These are phyloP conservation scores for Thereuonema tuberculata DNA, from an alignment of 1,140 invertebrate genomes.

Conservation along the genomic window DNA sequence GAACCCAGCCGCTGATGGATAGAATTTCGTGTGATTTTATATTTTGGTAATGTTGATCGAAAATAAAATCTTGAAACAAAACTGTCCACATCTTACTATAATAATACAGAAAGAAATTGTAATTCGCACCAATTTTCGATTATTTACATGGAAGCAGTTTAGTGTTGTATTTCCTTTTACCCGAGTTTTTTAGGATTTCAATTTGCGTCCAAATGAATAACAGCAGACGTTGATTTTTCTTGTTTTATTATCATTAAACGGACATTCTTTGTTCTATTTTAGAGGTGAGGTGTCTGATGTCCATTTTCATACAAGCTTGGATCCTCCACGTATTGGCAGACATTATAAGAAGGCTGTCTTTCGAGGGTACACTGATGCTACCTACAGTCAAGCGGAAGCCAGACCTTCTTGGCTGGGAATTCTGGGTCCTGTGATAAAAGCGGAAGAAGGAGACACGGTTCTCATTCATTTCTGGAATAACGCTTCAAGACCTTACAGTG, in stretches of 20 bases:
- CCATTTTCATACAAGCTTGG: constrained; percentile 15
- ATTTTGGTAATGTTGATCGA: no score
- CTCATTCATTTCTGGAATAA: constrained; percentile 6
- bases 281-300: not conserved
- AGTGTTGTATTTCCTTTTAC: no score
- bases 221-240: not conserved
- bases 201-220: constrained; percentile 16
- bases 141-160: no score
- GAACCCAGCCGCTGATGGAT: no score
- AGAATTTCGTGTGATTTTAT: no score
- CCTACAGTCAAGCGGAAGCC: constrained; percentile 16
- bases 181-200: not conserved
- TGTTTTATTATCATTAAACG: not conserved
- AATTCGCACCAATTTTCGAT: no score
- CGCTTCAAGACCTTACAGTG: constrained; percentile 19
- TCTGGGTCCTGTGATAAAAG: not conserved
- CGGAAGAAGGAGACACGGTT: not conserved
- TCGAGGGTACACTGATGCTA: constrained; percentile 24
- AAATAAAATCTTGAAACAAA: no score
- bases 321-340: no score
- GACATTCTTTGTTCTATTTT: constrained; percentile 11
- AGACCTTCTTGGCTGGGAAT: constrained; percentile 1
- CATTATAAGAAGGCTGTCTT: constrained; percentile 26
- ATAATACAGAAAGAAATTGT: no score
- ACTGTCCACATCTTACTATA: no score